Conservation (phyloP, 1,140 invertebrate genomes). For the Drosophila carrolli region DNA sequence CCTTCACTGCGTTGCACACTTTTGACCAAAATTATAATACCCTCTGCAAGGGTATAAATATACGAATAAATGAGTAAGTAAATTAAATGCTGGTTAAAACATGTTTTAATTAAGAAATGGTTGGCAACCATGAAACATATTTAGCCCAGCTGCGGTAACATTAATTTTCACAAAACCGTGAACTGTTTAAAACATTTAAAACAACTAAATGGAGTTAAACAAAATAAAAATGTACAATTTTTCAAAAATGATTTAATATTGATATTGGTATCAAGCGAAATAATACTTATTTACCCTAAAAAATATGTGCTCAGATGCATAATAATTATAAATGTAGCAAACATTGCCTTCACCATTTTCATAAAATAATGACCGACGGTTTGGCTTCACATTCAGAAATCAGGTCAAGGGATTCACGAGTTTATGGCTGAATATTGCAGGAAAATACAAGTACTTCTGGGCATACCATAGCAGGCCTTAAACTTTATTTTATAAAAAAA, state of each 20-base stretch:
- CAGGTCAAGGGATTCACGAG: not conserved
- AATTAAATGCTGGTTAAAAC: conserved; percentile 35
- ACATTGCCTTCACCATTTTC: not conserved
- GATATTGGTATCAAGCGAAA: not conserved
- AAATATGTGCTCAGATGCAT: not conserved
- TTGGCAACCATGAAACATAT: conserved; percentile 10
- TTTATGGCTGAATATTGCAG: not conserved
- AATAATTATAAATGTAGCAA: too few species aligned
- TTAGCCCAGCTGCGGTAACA: not conserved
- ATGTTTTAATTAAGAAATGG: conserved; percentile 47
- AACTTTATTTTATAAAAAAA: not conserved
- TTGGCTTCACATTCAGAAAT: not conserved
- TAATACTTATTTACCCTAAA: not conserved
- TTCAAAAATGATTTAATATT: not conserved
- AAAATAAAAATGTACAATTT: not conserved
- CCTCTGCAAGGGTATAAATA: not conserved
- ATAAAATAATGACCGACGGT: not conserved
- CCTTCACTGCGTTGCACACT: too few species aligned
- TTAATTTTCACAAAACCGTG: not conserved
- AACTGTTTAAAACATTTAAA: conserved; percentile 13
- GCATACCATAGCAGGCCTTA: not conserved
- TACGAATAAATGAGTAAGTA: conserved; percentile 8
- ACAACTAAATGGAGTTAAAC: not conserved
- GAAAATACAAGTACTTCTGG: not conserved
- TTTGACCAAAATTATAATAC: too few species aligned